A percentile compares a stretch with the other conserved stretches of the same genome.
phyloP scores from a whole-genome alignment of 1,140 invertebrate genomes.

The Tribolium madens region DNA sequence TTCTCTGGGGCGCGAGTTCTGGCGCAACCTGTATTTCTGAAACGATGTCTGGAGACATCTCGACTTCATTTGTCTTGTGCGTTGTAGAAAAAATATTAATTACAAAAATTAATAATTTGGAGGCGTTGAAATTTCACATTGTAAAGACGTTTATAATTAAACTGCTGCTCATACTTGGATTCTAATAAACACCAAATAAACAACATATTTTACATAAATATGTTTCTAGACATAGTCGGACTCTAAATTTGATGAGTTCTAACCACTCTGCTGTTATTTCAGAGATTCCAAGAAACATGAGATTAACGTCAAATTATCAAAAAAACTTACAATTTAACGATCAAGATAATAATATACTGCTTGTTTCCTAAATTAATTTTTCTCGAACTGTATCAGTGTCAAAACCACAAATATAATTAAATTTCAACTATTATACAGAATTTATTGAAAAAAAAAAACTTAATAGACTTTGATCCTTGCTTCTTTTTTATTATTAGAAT shows the following conservation, averaged over 20 bases:
- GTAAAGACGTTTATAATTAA: neutral
- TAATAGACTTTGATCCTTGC: too few species aligned
- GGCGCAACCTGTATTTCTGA: too few species aligned
- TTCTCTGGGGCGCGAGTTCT: too few species aligned
- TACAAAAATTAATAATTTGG: neutral
- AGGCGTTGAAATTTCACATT: neutral
- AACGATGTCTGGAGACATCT: neutral
- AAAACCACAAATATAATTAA: too few species aligned
- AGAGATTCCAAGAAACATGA: neutral
- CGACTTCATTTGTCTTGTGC: neutral
- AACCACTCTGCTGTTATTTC: neutral
- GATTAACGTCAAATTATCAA: too few species aligned
- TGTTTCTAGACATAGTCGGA: neutral
- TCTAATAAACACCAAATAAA: constrained; percentile 22
- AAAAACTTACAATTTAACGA: too few species aligned
- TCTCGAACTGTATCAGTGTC: too few species aligned
- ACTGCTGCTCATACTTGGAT: constrained; percentile 1
- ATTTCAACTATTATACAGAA: too few species aligned
- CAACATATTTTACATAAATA: constrained; percentile 8
- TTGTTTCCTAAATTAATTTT: too few species aligned
- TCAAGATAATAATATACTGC: too few species aligned
- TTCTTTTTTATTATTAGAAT: too few species aligned
- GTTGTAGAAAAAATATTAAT: neutral
- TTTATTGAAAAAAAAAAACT: too few species aligned
- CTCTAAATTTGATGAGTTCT: neutral